Evolutionary conservation across 1,140 invertebrate species (phyloP).

Genomic region (Achatina immaculata): DNA sequence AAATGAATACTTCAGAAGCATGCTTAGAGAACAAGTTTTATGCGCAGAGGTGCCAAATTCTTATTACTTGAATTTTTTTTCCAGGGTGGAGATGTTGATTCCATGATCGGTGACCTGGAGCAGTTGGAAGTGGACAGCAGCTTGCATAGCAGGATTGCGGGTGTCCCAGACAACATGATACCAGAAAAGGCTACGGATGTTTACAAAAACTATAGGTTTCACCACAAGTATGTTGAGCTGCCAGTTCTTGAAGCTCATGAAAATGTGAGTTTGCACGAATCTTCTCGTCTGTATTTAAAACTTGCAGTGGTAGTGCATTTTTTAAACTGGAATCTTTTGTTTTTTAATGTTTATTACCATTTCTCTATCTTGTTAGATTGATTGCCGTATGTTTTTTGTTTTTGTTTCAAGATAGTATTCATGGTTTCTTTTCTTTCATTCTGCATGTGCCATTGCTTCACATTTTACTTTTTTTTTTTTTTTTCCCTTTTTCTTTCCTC

Average conservation of each 20-base stretch:
- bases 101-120: constrained; percentile 41
- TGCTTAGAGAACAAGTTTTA: too few species aligned
- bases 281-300: constrained; percentile 10
- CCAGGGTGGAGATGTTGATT: not conserved
- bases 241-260: constrained; percentile 60
- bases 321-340: not conserved
- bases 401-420: too few species aligned
- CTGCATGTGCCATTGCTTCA: too few species aligned
- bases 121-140: constrained; percentile 60
- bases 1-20: too few species aligned
- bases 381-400: too few species aligned
- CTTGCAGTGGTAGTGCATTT: not conserved
- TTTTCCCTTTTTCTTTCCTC: too few species aligned
- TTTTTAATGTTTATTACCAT: not conserved
- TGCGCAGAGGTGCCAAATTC: too few species aligned
- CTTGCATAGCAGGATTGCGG: constrained; percentile 41
- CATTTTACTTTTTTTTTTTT: too few species aligned
- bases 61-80: too few species aligned
- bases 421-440: too few species aligned
- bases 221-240: constrained; percentile 52
- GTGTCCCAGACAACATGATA: constrained; percentile 50
- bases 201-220: constrained; percentile 65
- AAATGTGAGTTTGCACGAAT: constrained; percentile 48
- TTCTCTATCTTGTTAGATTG: too few species aligned
- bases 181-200: constrained; percentile 60